A percentile compares a stretch with the other conserved stretches of the same genome.
phyloP scores from a whole-genome alignment of 2,797 vertebrate genomes.

The Bucorvus abyssinicus region DNA sequence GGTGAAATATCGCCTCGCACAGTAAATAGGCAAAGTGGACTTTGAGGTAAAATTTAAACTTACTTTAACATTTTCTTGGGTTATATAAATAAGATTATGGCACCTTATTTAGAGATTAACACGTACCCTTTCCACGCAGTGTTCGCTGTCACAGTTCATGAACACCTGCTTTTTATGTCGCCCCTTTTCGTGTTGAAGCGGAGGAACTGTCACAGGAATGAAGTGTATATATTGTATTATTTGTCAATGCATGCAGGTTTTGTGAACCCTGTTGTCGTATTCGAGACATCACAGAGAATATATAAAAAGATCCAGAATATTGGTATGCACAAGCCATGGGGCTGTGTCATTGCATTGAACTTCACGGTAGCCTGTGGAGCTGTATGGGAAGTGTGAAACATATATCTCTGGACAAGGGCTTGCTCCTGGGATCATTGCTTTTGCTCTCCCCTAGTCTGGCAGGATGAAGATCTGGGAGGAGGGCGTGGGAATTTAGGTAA shows the following conservation, averaged over 20 bases:
- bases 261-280: not conserved
- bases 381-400: rapidly evolving
- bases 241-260: not conserved
- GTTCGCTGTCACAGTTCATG: not conserved
- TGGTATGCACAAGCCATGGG: not conserved
- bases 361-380: not conserved
- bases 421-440: not conserved
- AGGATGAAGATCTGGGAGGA: not conserved
- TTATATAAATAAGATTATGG: conserved; percentile 57
- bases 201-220: not conserved
- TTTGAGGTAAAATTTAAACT: conserved; percentile 63
- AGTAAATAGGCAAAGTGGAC: conserved; percentile 39
- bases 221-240: not conserved
- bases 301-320: not conserved
- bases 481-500: not conserved
- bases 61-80: conserved; percentile 34
- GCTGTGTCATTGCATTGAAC: not conserved
- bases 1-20: not conserved
- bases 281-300: not conserved
- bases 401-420: not conserved
- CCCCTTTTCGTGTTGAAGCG: not conserved
- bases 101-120: conserved; percentile 57
- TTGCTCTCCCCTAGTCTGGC: not conserved
- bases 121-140: not conserved
- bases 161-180: not conserved